Percentiles rank a stretch among this genome's conserved stretches.
phyloP scores from a whole-genome alignment of 2,113 vertebrate genomes.

The Vimba vimba region DNA sequence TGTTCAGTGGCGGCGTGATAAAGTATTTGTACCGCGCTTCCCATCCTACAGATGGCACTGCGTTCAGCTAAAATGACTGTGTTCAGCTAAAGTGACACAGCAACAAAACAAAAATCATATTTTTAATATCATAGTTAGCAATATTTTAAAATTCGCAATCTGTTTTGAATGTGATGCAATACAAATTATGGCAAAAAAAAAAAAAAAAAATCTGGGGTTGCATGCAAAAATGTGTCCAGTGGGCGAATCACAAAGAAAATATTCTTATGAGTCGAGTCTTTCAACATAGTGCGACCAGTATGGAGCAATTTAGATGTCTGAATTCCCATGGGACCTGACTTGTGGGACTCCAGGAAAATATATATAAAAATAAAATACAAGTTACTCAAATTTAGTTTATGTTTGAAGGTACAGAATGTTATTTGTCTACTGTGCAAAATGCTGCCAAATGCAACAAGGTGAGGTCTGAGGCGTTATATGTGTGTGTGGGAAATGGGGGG shows the following conservation, averaged over 20 bases:
- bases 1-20: not conserved
- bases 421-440: too few species aligned
- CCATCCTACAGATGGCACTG: conserved; percentile 4
- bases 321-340: too few species aligned
- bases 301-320: too few species aligned
- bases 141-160: not conserved
- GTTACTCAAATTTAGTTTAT: too few species aligned
- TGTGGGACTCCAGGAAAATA: too few species aligned
- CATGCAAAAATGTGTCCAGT: not conserved
- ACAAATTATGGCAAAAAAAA: not conserved
- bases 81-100: not conserved
- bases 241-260: not conserved
- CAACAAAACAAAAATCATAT: not conserved
- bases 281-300: not conserved
- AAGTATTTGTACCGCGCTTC: not conserved
- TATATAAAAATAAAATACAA: too few species aligned
- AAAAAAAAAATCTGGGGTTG: not conserved
- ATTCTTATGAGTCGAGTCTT: too few species aligned
- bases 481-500: too few species aligned
- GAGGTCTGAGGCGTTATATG: too few species aligned
- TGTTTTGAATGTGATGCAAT: not conserved
- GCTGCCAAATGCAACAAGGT: too few species aligned
- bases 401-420: too few species aligned
- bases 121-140: not conserved
- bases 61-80: not conserved